Base-by-base conservation (phyloP, 2,797 vertebrate genomes). In the Buphagus erythrorhynchus region DNA sequence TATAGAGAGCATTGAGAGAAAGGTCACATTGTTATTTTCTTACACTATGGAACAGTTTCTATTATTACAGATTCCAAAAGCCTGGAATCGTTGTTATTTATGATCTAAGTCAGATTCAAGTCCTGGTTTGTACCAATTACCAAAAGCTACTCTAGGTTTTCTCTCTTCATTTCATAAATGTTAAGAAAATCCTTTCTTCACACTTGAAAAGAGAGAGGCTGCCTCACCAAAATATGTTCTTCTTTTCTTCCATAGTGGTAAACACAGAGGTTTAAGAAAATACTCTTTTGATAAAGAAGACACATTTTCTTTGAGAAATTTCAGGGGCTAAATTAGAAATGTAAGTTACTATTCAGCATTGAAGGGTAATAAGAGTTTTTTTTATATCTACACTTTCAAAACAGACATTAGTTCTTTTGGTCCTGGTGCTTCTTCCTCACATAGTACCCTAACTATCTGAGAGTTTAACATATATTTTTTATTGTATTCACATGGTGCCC, bases 11-110 rank as follows among this genome's bases (percentile, higher is more conserved):
- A 73, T 36, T 82, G 88, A 92, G 90, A 89, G 88, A 96, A 95
- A 96, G 95, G 95, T 95, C 93, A 95, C 91, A 95, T 90, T 94
- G 87, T 91, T 97, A 75, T 93, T 95, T 95, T 88, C 92, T 95
- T 94, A 88, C 81, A 86, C 75, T 90, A 88, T 83, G 95, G 85
- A 96, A 92, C 81, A 90, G 40, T 88, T 93, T 94, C 78, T 95
- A 72, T 90, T 92, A 95, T 62, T 96, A 68, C 65, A 78, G 62
- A 90, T 90, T 89, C 95, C 81, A 89, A 93, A 96, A 71, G 92
- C 51, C 51, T 92, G 86, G 92, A 95, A 95, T 85, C 1, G 6
- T 74, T 88, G 87, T 94, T 93, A 95, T 92, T 95, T 95, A 91
- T 77, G 73, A 89, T 90, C 75, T 91, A 83, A 96, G 86, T 83